Base-by-base conservation (phyloP, 2,888 invertebrate species). In the Portevinia maculata region DNA sequence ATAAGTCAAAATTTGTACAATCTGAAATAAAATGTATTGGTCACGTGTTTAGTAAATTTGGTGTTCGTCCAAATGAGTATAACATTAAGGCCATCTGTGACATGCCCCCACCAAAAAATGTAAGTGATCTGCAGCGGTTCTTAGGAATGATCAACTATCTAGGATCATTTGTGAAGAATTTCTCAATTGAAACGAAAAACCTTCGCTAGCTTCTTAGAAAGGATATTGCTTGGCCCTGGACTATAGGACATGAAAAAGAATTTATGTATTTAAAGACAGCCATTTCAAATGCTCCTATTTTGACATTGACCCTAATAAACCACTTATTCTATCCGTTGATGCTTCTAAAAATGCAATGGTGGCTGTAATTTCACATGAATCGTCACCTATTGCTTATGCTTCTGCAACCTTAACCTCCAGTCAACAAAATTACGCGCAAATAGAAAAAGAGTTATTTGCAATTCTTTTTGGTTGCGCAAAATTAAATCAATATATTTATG, bases 401-500 rank as follows among this genome's bases (percentile, higher is more conserved):
- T 60, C 79, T 84, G 0, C 83, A 85, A 79, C 84, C n/a, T n/a
- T n/a, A n/a, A n/a, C n/a, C n/a, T n/a, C n/a, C n/a, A n/a, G n/a
- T n/a, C n/a, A n/a, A n/a, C n/a, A n/a, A n/a, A n/a, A n/a, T n/a
- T n/a, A n/a, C n/a, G n/a, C n/a, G n/a, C n/a, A n/a, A n/a, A n/a
- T n/a, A n/a, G n/a, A n/a, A n/a, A n/a, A n/a, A n/a, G n/a, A n/a
- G n/a, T n/a, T n/a, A n/a, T n/a, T n/a, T n/a, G n/a, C n/a, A n/a
- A n/a, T n/a, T n/a, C n/a, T n/a, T n/a, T n/a, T n/a, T n/a, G n/a
- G n/a, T n/a, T 17, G 69, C 84, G 7, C 84, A 85, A 30, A 67
- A n/a, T 84, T 85, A 28, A 78, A 83, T 30, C 79, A 79, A 13
- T 85, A 75, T 8, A 65, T 69, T 7, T 83, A 73, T 41, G 85